Conservation (phyloP, 2,888 invertebrate genomes). For the Drosophila neotestacea region DNA sequence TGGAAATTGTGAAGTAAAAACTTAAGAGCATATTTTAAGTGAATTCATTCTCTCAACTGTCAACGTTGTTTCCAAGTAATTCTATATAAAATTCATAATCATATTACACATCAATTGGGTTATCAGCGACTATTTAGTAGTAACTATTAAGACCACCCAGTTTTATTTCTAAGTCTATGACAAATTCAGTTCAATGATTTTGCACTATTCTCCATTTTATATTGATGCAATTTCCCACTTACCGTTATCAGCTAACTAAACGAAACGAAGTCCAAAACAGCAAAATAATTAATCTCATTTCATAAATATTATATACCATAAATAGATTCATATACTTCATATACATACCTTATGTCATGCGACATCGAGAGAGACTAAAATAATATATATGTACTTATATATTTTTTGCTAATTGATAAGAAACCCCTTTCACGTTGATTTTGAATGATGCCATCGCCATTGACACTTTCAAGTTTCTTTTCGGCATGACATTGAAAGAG, state of each 20-base stretch:
- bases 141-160: background rate
- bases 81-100: constrained; percentile 5
- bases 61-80: constrained; percentile 5
- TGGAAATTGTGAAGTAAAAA: constrained; percentile 1
- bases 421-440: constrained; percentile 43
- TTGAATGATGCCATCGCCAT: constrained; percentile 42
- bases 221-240: constrained; percentile 24
- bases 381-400: background rate
- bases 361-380: constrained; percentile 16
- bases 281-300: constrained; percentile 39
- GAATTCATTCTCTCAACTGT: background rate
- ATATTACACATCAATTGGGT: constrained; percentile 20
- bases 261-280: constrained; percentile 47
- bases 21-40: background rate
- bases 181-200: constrained; percentile 53
- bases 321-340: constrained; percentile 27
- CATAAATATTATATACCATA: constrained; percentile 30
- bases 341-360: constrained; percentile 58
- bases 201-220: background rate
- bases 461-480: constrained; percentile 32
- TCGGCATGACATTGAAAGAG: constrained; percentile 26
- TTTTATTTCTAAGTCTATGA: constrained; percentile 32
- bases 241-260: constrained; percentile 33
- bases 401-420: constrained; percentile 47
- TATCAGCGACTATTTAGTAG: constrained; percentile 21